These are phyloP conservation scores for Callospermophilus lateralis DNA, from an alignment of 2,113 vertebrate genomes.

Conservation along the genomic window DNA sequence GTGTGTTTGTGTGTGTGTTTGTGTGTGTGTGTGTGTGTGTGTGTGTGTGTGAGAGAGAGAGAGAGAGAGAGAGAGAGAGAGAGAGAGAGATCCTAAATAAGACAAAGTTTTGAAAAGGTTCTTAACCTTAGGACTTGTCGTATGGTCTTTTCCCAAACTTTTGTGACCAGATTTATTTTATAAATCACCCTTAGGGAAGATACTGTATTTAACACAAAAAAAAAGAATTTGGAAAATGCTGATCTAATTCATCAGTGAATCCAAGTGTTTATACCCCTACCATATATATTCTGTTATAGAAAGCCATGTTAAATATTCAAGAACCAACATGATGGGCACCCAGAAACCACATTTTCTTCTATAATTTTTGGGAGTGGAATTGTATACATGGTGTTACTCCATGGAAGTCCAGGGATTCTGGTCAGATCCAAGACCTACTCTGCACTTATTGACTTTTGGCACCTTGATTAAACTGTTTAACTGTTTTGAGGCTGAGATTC, in stretches of 20 bases:
- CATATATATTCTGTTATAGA: background rate
- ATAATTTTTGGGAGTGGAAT: background rate
- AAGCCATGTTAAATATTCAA: background rate
- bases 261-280: background rate
- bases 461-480: background rate
- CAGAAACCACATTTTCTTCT: slow-evolving; percentile 19
- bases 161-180: slow-evolving; percentile 36
- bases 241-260: background rate
- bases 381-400: background rate
- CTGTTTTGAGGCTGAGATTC: background rate
- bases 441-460: background rate
- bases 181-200: background rate
- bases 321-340: background rate
- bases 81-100: background rate
- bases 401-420: background rate
- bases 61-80: no score
- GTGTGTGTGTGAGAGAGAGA: no score
- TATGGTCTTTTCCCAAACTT: background rate
- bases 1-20: no score
- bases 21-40: no score
- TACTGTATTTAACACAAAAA: background rate
- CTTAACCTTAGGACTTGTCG: background rate
- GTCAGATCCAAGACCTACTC: background rate
- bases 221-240: slow-evolving; percentile 41
- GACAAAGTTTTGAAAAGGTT: background rate